These are phyloP conservation scores for Prochilodus magdalenae DNA, from an alignment of 2,113 vertebrate genomes.

Conservation along the genomic window DNA sequence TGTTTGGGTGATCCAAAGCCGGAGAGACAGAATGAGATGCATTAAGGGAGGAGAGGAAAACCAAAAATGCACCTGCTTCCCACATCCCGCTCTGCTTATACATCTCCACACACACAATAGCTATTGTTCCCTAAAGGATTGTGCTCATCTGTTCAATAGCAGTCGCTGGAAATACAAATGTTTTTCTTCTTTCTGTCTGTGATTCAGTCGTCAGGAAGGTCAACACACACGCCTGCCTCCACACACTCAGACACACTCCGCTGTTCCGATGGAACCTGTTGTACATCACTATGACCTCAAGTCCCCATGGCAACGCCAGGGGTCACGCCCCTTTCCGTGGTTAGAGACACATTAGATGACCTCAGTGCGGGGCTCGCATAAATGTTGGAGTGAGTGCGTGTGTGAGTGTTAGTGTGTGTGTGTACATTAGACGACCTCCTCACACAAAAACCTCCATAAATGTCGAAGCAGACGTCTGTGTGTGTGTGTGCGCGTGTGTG, in stretches of 20 bases:
- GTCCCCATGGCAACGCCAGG: slow-evolving; percentile 22
- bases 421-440: slow-evolving; percentile 49
- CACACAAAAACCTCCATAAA: slow-evolving; percentile 58
- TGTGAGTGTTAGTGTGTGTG: slow-evolving; percentile 24
- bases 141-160: slow-evolving; percentile 63
- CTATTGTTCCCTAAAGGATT: slow-evolving; percentile 68
- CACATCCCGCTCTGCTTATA: slow-evolving; percentile 54
- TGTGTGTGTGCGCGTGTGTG: slow-evolving; percentile 22
- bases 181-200: slow-evolving; percentile 62
- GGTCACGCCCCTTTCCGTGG: slow-evolving; percentile 30
- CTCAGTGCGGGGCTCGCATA: slow-evolving; percentile 57
- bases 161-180: slow-evolving; percentile 63
- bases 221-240: slow-evolving; percentile 5
- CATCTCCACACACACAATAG: slow-evolving; percentile 27
- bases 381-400: slow-evolving; percentile 63
- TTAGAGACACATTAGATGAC: slow-evolving; percentile 43
- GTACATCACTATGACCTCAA: slow-evolving; percentile 35
- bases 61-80: slow-evolving; percentile 60
- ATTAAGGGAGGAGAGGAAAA: slow-evolving; percentile 66
- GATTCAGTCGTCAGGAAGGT: slow-evolving; percentile 61
- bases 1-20: slow-evolving; percentile 65
- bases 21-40: slow-evolving; percentile 60
- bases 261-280: slow-evolving; percentile 53
- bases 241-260: slow-evolving; percentile 64
- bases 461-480: slow-evolving; percentile 60